A percentile compares a stretch with the other conserved stretches of the same genome.
Conservation (phyloP, 2,888 invertebrate genomes). For the Biston betularia region DNA sequence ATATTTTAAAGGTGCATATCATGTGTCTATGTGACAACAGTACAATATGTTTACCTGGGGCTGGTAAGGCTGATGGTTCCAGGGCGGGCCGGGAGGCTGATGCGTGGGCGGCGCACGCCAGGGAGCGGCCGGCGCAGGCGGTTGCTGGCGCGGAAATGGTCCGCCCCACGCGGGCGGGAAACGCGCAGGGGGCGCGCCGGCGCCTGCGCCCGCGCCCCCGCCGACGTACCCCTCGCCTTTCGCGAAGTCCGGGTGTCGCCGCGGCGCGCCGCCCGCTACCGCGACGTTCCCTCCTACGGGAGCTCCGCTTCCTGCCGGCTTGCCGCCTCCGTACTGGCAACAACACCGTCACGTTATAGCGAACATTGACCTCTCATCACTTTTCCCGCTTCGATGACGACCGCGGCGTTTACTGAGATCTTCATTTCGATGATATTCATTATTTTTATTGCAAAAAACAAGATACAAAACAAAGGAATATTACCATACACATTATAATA, state of each 20-base stretch:
- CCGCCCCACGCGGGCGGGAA: constrained; percentile 64
- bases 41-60: constrained; percentile 60
- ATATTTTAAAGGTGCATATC: no score
- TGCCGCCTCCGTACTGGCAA: constrained; percentile 72
- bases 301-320: constrained; percentile 71
- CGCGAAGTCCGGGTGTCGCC: constrained; percentile 67
- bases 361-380: background rate
- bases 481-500: no score
- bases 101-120: constrained; percentile 66
- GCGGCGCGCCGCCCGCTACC: constrained; percentile 83
- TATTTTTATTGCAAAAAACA: no score
- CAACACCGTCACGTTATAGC: constrained; percentile 1
- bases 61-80: constrained; percentile 75
- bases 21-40: no score
- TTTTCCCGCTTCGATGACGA: constrained; percentile 6
- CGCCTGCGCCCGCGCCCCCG: constrained; percentile 52
- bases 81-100: constrained; percentile 59
- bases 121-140: constrained; percentile 66
- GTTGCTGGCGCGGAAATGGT: constrained; percentile 68
- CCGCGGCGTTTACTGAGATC: background rate
- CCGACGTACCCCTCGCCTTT: constrained; percentile 53
- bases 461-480: no score
- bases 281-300: constrained; percentile 72
- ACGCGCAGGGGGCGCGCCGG: constrained; percentile 55
- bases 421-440: background rate